These are phyloP conservation scores for Drosophila aff. DNA, from an alignment of 1,140 invertebrate species.

Conservation along the genomic window DNA sequence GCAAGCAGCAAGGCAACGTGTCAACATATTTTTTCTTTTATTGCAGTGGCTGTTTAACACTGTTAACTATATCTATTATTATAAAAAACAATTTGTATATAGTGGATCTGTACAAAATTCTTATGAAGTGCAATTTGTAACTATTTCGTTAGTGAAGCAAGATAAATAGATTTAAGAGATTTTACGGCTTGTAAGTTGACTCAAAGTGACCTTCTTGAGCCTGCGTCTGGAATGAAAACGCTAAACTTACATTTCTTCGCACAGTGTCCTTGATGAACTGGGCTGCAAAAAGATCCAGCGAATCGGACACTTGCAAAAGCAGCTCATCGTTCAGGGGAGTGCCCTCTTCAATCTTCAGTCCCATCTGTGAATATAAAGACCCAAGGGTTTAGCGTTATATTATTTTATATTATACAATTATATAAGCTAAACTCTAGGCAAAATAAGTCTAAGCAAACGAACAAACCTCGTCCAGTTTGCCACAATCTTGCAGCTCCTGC, in stretches of 20 bases:
- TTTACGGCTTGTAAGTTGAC: too few relatives aligned
- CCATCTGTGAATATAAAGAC: slow-evolving; percentile 57
- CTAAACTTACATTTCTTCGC: slow-evolving; percentile 71
- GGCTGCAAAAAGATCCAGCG: slow-evolving; percentile 73
- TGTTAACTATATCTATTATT: too few relatives aligned
- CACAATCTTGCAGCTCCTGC: slow-evolving; percentile 86
- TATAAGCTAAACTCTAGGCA: slow-evolving; percentile 28
- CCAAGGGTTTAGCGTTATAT: not conserved
- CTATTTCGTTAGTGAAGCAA: too few relatives aligned
- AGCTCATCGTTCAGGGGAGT: slow-evolving; percentile 79
- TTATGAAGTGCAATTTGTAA: too few relatives aligned
- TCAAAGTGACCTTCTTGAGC: too few relatives aligned
- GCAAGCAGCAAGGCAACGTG: too few relatives aligned
- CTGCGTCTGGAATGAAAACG: too few relatives aligned
- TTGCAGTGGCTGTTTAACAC: too few relatives aligned
- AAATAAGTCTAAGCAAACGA: slow-evolving; percentile 44
- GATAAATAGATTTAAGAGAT: too few relatives aligned
- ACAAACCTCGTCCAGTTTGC: slow-evolving; percentile 86
- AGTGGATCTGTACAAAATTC: too few relatives aligned
- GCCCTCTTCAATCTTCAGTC: slow-evolving; percentile 74
- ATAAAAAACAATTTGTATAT: too few relatives aligned
- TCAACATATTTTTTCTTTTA: too few relatives aligned
- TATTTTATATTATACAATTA: not conserved
- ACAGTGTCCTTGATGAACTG: slow-evolving; percentile 82
- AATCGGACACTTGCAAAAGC: slow-evolving; percentile 74